These are phyloP conservation scores for Gorsachius magnificus DNA, from an alignment of 2,797 vertebrate genomes.

Conservation along the genomic window DNA sequence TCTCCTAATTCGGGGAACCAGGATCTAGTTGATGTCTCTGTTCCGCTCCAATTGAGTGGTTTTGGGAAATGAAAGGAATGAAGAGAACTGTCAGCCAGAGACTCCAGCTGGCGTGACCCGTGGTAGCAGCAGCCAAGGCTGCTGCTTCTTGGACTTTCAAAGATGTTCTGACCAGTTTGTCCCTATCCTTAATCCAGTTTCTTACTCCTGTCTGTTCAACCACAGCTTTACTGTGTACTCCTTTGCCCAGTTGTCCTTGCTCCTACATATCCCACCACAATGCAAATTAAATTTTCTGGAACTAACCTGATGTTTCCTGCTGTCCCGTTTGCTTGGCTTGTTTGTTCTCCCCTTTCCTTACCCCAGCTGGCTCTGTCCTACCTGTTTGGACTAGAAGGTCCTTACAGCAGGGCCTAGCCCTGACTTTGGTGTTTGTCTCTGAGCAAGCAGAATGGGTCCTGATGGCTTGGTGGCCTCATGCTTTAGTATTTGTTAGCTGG, in stretches of 20 bases:
- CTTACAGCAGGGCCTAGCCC: neutral
- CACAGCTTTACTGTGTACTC: neutral
- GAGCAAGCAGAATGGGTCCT: neutral
- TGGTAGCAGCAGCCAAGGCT: neutral
- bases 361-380: neutral
- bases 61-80: slow-evolving; percentile 10
- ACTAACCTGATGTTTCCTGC: neutral
- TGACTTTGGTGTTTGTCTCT: neutral
- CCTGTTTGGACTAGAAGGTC: neutral
- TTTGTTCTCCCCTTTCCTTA: neutral
- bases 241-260: neutral
- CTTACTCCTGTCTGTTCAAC: neutral
- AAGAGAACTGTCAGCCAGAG: neutral
- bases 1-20: neutral
- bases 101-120: neutral
- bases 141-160: neutral
- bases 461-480: neutral
- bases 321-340: neutral
- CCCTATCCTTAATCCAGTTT: neutral
- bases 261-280: neutral
- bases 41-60: neutral
- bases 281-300: neutral
- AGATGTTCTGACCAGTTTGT: slow-evolving; percentile 1
- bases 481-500: neutral
- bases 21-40: neutral